phyloP scores from a whole-genome alignment of 2,113 vertebrate genomes.

The Forbesichthys papilliferus region DNA sequence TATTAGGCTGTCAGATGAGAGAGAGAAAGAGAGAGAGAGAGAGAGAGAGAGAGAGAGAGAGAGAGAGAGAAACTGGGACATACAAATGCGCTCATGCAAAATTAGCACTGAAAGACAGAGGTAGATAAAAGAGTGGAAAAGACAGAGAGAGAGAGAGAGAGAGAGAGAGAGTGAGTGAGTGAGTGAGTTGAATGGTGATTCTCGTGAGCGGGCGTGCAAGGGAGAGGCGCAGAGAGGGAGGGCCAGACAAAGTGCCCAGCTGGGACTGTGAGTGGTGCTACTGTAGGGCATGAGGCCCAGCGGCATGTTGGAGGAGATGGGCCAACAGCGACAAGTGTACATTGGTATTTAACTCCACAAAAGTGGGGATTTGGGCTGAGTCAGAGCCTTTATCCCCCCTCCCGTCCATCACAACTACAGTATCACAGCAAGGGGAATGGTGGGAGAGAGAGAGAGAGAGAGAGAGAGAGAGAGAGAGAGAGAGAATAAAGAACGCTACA shows the following conservation, averaged over 20 bases:
- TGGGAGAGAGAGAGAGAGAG: not conserved
- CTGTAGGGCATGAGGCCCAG: constrained; percentile 6
- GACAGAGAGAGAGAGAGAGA: not conserved
- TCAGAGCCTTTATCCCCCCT: constrained; percentile 59
- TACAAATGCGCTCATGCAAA: constrained; percentile 18
- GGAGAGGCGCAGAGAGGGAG: not conserved
- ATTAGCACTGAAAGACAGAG: constrained; percentile 25
- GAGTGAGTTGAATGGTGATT: not conserved
- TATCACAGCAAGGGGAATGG: constrained; percentile 38
- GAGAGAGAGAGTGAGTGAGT: not conserved
- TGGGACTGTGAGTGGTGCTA: constrained; percentile 11
- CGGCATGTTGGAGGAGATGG: constrained; percentile 4
- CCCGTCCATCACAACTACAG: constrained; percentile 50
- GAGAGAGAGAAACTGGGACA: constrained; percentile 46
- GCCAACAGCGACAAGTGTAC: constrained; percentile 18
- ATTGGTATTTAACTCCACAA: constrained; percentile 60
- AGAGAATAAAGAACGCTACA: not conserved
- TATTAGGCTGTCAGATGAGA: not conserved
- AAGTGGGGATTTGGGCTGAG: constrained; percentile 60
- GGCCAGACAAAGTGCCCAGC: not conserved
- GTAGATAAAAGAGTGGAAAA: constrained; percentile 10
- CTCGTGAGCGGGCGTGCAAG: not conserved
- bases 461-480: not conserved
- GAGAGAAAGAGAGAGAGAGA: not conserved
- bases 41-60: not conserved